Evolutionary conservation across 2,113 vertebrate species (phyloP), one percentile per base, ranked within the genome.

Genomic region (Anthoscopus minutus): DNA sequence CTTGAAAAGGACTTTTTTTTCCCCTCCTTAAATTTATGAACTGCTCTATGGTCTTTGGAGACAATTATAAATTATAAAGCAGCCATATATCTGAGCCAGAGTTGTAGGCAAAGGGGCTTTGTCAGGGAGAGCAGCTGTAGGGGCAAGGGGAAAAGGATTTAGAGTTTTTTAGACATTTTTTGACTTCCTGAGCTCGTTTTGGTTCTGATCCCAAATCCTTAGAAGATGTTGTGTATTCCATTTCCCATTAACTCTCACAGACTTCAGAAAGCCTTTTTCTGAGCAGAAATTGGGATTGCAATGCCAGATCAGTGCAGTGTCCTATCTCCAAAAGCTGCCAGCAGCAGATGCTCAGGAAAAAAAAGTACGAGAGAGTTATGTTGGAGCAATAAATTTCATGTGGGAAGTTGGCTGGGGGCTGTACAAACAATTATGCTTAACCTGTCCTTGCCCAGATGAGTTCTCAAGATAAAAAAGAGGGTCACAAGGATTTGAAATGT

Each of bases 261-360:
- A 71, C 61, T 80, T 82, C 88, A 89, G 81, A 95, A 44, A 92
- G 31, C 37, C 37, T 61, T 96, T 94, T 92, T 82, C 86, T 62
- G 80, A 91, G 65, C 83, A 96, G 88, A 61, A 94, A 76, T 65
- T 24, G 42, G 92, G 76, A 86, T 48, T 96, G 90, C 76, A 90
- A 44, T 50, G 40, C 50, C 86, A 60, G 93, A 83, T 94, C 93
- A 94, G 38, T 13, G 6, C 12, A 24, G 30, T 37, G 78, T 53
- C 89, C 83, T 91, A 65, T 85, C 94, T 96, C 92, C 85, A 78
- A 88, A 95, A 90, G 85, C 92, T 94, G 94, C 85, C 60, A 66
- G 85, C 38, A 22, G 92, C 94, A 86, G 89, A 91, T 85, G 94
- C 86, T 92, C 45, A 1, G 65, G 62, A 44, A 70, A 70, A 62